phyloP scores from a whole-genome alignment of 2,888 invertebrate genomes.

The Arge pagana region DNA sequence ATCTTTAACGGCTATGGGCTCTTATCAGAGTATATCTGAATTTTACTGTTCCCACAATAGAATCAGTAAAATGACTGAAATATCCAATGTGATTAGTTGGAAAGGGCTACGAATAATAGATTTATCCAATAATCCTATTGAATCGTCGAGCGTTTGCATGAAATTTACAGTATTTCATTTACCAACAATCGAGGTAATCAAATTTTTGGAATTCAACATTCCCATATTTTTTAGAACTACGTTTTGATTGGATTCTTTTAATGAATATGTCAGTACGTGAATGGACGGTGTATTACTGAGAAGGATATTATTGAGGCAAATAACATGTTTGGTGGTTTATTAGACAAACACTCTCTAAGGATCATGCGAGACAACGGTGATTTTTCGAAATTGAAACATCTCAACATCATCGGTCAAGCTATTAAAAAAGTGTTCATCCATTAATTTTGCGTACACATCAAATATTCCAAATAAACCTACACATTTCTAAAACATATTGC shows the following conservation, averaged over 20 bases:
- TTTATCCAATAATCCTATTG: slow-evolving; percentile 30
- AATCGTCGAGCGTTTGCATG: slow-evolving; percentile 21
- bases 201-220: neutral
- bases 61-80: slow-evolving; percentile 26
- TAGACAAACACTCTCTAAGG: slow-evolving; percentile 31
- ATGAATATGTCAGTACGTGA: slow-evolving; percentile 28
- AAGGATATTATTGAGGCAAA: slow-evolving; percentile 29
- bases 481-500: neutral
- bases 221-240: neutral
- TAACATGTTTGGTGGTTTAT: slow-evolving; percentile 29
- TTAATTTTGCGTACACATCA: slow-evolving; percentile 1
- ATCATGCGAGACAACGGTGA: slow-evolving; percentile 22
- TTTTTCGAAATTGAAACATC: slow-evolving; percentile 32
- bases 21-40: slow-evolving; percentile 28
- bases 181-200: slow-evolving; percentile 9
- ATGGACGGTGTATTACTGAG: slow-evolving; percentile 26
- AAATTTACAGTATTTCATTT: slow-evolving; percentile 32
- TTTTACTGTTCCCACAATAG: slow-evolving; percentile 36
- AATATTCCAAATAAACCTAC: neutral
- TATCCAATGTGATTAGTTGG: slow-evolving; percentile 35
- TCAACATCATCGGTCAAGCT: slow-evolving; percentile 33
- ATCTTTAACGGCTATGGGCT: slow-evolving; percentile 28
- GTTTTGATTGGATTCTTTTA: slow-evolving; percentile 7
- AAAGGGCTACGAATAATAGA: slow-evolving; percentile 30
- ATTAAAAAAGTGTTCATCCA: slow-evolving; percentile 31